phyloP scores from a whole-genome alignment of 2,888 invertebrate genomes.

The Periphyllus acericola region DNA sequence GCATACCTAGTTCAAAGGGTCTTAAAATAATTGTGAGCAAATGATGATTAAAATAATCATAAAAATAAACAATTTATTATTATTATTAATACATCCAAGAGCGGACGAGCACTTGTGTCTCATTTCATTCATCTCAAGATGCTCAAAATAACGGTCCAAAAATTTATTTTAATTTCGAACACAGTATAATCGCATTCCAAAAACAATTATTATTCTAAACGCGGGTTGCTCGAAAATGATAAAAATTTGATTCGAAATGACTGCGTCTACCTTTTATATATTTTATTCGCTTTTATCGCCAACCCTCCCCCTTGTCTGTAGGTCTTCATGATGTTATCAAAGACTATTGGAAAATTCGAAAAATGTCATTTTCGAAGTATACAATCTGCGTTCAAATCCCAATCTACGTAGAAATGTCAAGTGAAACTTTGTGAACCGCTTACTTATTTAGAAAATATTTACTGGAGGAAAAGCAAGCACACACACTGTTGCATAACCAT shows the following conservation, averaged over 20 bases:
- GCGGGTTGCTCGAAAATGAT: background rate
- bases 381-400: background rate
- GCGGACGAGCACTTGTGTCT: no score
- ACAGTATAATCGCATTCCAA: no score
- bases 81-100: no score
- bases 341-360: background rate
- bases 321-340: background rate
- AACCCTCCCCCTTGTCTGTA: background rate
- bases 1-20: background rate
- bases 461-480: background rate
- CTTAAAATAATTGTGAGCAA: background rate
- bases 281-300: background rate
- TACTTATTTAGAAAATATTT: background rate
- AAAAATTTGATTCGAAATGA: background rate
- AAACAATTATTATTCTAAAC: no score
- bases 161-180: no score
- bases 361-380: background rate
- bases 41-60: background rate
- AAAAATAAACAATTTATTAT: background rate
- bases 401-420: background rate
- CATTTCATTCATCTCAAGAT: no score
- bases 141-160: no score
- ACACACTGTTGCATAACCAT: background rate
- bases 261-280: background rate
- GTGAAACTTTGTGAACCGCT: background rate